These are phyloP conservation scores for Fopius arisanus DNA, from an alignment of 1,140 invertebrate species.

Conservation along the genomic window DNA sequence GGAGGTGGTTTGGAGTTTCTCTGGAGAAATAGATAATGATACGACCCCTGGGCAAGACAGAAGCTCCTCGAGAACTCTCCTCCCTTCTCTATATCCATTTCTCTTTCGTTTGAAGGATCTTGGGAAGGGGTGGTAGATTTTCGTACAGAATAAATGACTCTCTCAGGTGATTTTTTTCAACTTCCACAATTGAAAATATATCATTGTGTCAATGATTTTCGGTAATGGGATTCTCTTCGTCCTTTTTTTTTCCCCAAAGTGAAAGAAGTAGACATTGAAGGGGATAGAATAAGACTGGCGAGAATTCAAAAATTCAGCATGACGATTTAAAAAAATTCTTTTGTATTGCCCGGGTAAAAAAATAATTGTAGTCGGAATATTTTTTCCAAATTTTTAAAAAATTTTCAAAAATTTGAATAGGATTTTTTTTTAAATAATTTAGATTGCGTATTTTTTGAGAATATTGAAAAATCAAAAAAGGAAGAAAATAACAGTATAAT, in stretches of 20 bases:
- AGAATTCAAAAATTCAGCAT: not conserved
- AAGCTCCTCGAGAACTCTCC: constrained; percentile 1
- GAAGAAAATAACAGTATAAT: too few relatives aligned
- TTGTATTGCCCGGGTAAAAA: too few relatives aligned
- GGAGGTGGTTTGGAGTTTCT: not conserved
- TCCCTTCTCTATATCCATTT: not conserved
- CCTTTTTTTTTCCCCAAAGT: not conserved
- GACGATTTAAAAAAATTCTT: too few relatives aligned
- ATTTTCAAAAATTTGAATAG: too few relatives aligned
- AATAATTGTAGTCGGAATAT: too few relatives aligned
- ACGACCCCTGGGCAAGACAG: not conserved
- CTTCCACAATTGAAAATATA: not conserved
- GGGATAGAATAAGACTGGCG: not conserved
- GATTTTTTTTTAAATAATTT: too few relatives aligned
- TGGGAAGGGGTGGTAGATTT: not conserved
- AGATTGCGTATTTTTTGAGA: too few relatives aligned
- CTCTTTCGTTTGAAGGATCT: constrained; percentile 5
- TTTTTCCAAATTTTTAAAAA: too few relatives aligned
- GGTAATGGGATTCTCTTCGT: not conserved
- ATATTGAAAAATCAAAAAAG: too few relatives aligned
- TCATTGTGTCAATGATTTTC: not conserved
- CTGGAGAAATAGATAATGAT: constrained; percentile 7
- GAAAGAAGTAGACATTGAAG: not conserved
- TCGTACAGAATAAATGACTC: not conserved
- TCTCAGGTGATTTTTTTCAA: not conserved